Conservation (phyloP, 2,113 vertebrate genomes). For the Xenus cinereus region DNA sequence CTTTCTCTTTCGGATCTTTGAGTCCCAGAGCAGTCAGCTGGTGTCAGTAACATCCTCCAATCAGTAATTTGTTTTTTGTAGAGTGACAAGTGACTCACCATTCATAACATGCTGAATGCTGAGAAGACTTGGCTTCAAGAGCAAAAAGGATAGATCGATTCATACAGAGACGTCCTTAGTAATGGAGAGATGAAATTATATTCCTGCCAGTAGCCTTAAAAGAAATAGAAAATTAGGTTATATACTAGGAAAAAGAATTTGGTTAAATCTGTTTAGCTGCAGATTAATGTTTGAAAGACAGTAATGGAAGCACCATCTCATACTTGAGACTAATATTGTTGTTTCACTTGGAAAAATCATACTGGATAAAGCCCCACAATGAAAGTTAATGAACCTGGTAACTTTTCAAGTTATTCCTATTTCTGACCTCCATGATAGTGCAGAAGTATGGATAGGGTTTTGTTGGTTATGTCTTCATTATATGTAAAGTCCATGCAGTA, state of each 20-base stretch:
- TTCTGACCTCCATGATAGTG: background rate
- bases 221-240: background rate
- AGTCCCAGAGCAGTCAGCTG: background rate
- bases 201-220: background rate
- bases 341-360: background rate
- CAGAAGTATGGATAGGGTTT: background rate
- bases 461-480: background rate
- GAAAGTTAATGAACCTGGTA: background rate
- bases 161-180: background rate
- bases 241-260: background rate
- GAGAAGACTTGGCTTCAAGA: background rate
- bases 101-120: background rate
- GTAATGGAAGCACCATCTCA: background rate
- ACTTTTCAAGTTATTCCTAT: background rate
- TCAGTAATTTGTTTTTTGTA: background rate
- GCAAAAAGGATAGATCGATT: background rate
- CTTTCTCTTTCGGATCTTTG: background rate
- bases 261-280: background rate
- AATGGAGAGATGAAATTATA: background rate
- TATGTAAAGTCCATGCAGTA: background rate
- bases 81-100: background rate
- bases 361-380: background rate
- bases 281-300: background rate
- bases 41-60: background rate
- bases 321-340: background rate